A percentile compares a stretch with the other conserved stretches of the same genome.
These are phyloP conservation scores for Potamarius usumacintae DNA, from an alignment of 2,113 vertebrate genomes.

Conservation along the genomic window DNA sequence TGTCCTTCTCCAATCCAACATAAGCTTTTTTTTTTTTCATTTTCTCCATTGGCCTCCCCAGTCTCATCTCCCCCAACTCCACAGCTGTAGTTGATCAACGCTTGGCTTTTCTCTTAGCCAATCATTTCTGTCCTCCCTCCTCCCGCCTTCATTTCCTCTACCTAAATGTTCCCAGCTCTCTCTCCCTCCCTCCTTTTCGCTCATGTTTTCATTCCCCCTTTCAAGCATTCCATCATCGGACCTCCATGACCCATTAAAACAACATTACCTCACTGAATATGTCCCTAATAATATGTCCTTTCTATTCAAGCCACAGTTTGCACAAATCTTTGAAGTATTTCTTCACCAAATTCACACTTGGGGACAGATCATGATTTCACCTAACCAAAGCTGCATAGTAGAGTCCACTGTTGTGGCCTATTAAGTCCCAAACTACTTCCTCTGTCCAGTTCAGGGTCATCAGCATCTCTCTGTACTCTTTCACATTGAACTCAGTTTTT, in stretches of 20 bases:
- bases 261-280: conserved; percentile 32
- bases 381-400: neutral
- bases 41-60: neutral
- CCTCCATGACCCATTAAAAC: conserved; percentile 11
- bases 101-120: conserved; percentile 39
- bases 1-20: conserved; percentile 40
- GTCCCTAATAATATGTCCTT: conserved; percentile 4
- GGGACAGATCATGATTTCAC: neutral
- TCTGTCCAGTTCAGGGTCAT: conserved; percentile 1
- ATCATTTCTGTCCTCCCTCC: conserved; percentile 43
- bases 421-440: neutral
- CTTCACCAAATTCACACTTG: neutral
- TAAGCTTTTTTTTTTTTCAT: conserved; percentile 2
- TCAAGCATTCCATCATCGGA: conserved; percentile 34
- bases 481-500: neutral
- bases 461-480: neutral
- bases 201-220: conserved; percentile 48
- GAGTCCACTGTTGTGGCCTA: neutral
- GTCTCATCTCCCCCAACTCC: conserved; percentile 10
- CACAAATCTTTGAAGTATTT: neutral
- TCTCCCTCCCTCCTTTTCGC: conserved; percentile 55
- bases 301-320: neutral
- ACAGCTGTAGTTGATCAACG: conserved; percentile 53
- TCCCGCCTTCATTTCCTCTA: conserved; percentile 42
- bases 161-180: conserved; percentile 42